phyloP scores from a whole-genome alignment of 2,888 invertebrate species.

The Hypsopygia costalis region DNA sequence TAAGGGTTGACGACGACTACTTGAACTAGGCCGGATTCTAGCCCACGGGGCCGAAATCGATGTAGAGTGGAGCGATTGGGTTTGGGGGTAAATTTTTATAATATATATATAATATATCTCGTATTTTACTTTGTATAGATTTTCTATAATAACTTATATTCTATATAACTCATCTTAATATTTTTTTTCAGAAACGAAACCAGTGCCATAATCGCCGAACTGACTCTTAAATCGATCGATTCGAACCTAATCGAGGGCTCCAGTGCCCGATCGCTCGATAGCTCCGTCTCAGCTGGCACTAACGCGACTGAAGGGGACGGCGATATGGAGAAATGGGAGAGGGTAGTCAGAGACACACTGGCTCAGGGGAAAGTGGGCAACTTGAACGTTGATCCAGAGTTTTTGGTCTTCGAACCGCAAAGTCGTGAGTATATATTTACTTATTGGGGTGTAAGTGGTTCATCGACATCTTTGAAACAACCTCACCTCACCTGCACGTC shows the following conservation, averaged over 20 bases:
- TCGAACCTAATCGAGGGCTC: conserved; percentile 82
- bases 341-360: conserved; percentile 85
- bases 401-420: conserved; percentile 85
- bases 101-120: too few relatives aligned
- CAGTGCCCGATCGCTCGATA: conserved; percentile 49
- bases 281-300: conserved; percentile 13
- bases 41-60: too few relatives aligned
- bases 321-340: conserved; percentile 61
- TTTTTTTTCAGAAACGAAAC: conserved; percentile 72
- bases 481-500: too few relatives aligned
- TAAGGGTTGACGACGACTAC: too few relatives aligned
- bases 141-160: too few relatives aligned
- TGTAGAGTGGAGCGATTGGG: too few relatives aligned
- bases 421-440: conserved; percentile 80
- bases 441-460: background rate
- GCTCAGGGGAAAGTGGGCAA: conserved; percentile 88
- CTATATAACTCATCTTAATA: too few relatives aligned
- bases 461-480: too few relatives aligned
- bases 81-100: too few relatives aligned
- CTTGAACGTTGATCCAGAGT: conserved; percentile 90
- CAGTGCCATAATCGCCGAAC: conserved; percentile 86
- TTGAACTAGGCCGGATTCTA: too few relatives aligned
- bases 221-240: conserved; percentile 89
- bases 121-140: too few relatives aligned
- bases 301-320: conserved; percentile 37